phyloP scores from a whole-genome alignment of 2,113 vertebrate species.

The Ceratotherium simum region DNA sequence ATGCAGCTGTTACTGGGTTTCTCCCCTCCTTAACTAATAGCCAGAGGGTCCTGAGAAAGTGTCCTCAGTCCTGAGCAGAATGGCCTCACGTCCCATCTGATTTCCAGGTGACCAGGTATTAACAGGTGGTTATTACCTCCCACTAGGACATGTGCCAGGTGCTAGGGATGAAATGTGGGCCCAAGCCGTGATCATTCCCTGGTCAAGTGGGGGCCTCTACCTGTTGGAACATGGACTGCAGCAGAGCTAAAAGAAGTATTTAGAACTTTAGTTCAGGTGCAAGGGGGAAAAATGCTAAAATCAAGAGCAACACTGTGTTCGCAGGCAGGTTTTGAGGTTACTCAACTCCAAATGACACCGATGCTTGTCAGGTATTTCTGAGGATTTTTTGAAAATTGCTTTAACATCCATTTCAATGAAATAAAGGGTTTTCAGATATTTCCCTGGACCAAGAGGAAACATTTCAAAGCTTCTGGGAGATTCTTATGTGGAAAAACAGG shows the following conservation, averaged over 20 bases:
- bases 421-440: neutral
- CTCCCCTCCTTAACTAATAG: neutral
- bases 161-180: neutral
- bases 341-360: neutral
- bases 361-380: neutral
- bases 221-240: neutral
- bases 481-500: neutral
- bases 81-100: neutral
- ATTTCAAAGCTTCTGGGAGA: constrained; percentile 13
- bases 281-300: neutral
- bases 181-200: neutral
- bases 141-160: neutral
- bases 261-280: neutral
- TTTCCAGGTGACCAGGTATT: neutral
- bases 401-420: neutral
- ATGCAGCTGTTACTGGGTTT: neutral
- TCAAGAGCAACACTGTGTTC: neutral
- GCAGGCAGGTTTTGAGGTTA: neutral
- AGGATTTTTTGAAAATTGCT: neutral
- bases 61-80: neutral
- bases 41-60: neutral
- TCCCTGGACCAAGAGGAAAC: neutral
- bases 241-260: neutral
- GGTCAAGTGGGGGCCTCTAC: neutral
- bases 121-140: neutral